phyloP scores from a whole-genome alignment of 2,888 invertebrate genomes.

The Conistra vaccinii region DNA sequence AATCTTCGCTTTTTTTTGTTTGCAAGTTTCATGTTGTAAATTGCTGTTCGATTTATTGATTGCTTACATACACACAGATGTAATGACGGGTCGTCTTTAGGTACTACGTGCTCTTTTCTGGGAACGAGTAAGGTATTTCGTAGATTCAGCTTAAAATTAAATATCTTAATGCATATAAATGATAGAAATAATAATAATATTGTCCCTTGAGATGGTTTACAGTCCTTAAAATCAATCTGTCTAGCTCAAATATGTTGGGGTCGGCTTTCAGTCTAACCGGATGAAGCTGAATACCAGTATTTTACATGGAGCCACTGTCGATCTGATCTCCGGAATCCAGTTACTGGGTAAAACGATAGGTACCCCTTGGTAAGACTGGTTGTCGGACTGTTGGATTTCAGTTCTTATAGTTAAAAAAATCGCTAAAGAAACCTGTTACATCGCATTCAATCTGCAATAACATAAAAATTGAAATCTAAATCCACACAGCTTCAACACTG shows the following conservation, averaged over 20 bases:
- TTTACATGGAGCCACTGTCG: too few species aligned
- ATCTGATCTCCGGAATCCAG: too few species aligned
- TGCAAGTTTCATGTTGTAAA: conserved; percentile 26
- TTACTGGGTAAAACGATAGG: too few species aligned
- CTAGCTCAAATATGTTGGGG: too few species aligned
- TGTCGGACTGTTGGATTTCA: too few species aligned
- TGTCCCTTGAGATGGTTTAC: too few species aligned
- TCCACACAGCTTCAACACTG: conserved; percentile 2
- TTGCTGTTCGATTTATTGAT: conserved; percentile 38
- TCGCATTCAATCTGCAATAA: neutral
- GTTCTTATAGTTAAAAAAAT: neutral
- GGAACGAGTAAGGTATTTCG: neutral
- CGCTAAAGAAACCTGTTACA: too few species aligned
- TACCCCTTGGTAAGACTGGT: too few species aligned
- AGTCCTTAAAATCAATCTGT: too few species aligned
- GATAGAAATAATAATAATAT: neutral
- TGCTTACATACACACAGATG: neutral
- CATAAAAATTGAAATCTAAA: conserved; percentile 10
- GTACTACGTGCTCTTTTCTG: neutral
- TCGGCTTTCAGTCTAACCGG: too few species aligned
- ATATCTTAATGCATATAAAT: neutral
- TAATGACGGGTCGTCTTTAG: neutral
- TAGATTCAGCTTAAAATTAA: neutral
- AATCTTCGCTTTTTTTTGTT: conserved; percentile 21
- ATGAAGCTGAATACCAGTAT: too few species aligned